These are phyloP conservation scores for Rhopilema esculentum DNA, from an alignment of 30 jellyfish, hydroid and myxozoan genomes.

Conservation along the genomic window DNA sequence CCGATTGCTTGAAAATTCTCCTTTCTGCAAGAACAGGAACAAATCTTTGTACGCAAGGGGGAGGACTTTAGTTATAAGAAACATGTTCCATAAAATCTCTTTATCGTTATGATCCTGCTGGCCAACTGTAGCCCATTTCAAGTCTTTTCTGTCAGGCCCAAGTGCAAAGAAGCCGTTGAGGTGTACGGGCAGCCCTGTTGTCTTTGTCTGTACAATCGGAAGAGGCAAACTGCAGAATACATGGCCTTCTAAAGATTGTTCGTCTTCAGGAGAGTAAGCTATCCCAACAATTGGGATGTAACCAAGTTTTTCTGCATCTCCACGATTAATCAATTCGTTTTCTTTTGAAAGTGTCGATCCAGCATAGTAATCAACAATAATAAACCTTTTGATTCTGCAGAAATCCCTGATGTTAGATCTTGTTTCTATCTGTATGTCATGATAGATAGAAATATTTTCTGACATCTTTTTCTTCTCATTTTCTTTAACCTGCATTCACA, in stretches of 20 bases:
- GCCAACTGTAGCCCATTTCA: slow-evolving; percentile 54
- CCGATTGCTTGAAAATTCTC: not conserved
- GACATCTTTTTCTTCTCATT: not conserved
- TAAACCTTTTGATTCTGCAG: too few species aligned
- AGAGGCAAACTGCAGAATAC: slow-evolving; percentile 60
- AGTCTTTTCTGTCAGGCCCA: slow-evolving; percentile 71
- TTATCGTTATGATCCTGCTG: slow-evolving; percentile 32
- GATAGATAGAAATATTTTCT: too few species aligned
- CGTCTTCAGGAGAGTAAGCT: slow-evolving; percentile 5
- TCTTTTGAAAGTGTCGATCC: slow-evolving; percentile 24
- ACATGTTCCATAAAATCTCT: slow-evolving; percentile 45
- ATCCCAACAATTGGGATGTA: slow-evolving; percentile 61
- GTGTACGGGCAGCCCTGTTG: slow-evolving; percentile 61
- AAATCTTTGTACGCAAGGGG: slow-evolving; percentile 40
- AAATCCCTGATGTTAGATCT: not conserved
- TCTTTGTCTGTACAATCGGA: slow-evolving; percentile 20
- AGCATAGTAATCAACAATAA: slow-evolving; percentile 28
- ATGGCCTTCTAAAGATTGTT: slow-evolving; percentile 40
- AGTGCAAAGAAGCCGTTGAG: slow-evolving; percentile 70
- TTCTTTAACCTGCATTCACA: not conserved
- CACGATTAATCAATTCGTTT: not conserved
- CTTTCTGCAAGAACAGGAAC: not conserved
- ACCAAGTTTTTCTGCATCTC: slow-evolving; percentile 19
- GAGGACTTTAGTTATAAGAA: slow-evolving; percentile 24
- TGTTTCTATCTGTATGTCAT: not conserved